Base-by-base conservation (phyloP, 2,888 invertebrate genomes). In the Polyommatus icarus region DNA sequence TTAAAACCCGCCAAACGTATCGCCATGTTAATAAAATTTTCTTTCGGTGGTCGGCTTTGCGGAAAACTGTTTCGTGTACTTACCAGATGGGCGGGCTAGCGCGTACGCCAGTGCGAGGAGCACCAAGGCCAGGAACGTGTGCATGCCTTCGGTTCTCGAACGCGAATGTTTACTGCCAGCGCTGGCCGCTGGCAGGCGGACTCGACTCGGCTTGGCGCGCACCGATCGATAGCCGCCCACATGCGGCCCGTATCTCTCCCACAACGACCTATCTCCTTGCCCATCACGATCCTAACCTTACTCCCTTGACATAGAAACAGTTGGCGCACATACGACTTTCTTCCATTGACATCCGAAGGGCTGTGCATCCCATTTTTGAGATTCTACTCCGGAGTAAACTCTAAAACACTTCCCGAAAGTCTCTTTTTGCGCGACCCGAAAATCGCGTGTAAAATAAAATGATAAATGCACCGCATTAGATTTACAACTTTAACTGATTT, bases 211-310 rank as follows among this genome's bases (percentile, higher is more conserved):
- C 83, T 84, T 87, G 89, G 90, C 91, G 89, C 85, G 91, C 91
- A 89, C 85, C 90, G 91, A 93, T 93, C 92, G 92, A 93, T 93
- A 92, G 86, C 87, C 92, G 89, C 92, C 92, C 91, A 93, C 91
- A 91, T 90, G 82, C 85, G 88, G 87, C 71, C 40, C 71, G 29
- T 54, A 77, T 77, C 77, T 54, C 6, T 32, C n/a, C 59, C 61
- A 46, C 71, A 77, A 77, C 36, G 77, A 50, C 71, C 71, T 71
- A 77, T 77, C 77, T 77, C 57, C 54, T 32, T 32, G 2, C 18
- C 29, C 8, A 20, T 71, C 71, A 12, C n/a, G 71, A 77, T 57
- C 71, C 40, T 54, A 46, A 77, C 77, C 67, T 32, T 77, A 77
- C n/a, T 12, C n/a, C 29, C 36, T 32, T 54, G 29, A n/a, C 54